phyloP scores from a whole-genome alignment of 2,888 invertebrate species.

The Drepanosiphum platanoidis region DNA sequence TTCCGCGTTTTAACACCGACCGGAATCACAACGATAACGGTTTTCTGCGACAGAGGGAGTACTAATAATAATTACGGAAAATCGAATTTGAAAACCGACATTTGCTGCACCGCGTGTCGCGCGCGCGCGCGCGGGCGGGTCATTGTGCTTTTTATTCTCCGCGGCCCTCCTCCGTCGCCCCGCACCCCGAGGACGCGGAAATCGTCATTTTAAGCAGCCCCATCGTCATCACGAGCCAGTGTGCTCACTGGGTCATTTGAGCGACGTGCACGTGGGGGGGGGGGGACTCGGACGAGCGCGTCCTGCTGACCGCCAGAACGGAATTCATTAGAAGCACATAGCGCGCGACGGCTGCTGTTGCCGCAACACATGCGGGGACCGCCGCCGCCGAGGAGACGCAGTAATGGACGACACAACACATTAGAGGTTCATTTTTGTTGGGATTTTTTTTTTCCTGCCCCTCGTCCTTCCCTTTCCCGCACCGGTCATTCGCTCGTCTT shows the following conservation, averaged over 20 bases:
- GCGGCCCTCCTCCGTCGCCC: background rate
- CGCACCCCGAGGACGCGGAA: background rate
- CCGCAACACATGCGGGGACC: conserved; percentile 34
- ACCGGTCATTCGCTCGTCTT: background rate
- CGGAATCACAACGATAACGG: background rate
- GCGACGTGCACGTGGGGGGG: conserved; percentile 20
- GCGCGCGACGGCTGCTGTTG: conserved; percentile 54
- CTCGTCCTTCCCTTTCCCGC: background rate
- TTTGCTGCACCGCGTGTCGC: background rate
- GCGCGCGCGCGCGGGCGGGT: background rate
- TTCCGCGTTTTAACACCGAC: background rate
- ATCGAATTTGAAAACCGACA: background rate
- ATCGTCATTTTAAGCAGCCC: conserved; percentile 4
- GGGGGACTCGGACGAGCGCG: background rate
- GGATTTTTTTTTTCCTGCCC: background rate
- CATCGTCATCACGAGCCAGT: background rate
- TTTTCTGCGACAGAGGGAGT: too few relatives aligned
- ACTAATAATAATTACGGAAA: too few relatives aligned
- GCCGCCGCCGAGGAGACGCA: too few relatives aligned
- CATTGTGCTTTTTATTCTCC: background rate
- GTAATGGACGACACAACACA: conserved; percentile 54
- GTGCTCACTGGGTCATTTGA: background rate
- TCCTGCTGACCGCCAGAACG: conserved; percentile 42
- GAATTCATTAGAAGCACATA: conserved; percentile 33
- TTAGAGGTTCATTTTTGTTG: conserved; percentile 48